Conservation (phyloP, 2,888 invertebrate species). For the Agriotes lineatus region DNA sequence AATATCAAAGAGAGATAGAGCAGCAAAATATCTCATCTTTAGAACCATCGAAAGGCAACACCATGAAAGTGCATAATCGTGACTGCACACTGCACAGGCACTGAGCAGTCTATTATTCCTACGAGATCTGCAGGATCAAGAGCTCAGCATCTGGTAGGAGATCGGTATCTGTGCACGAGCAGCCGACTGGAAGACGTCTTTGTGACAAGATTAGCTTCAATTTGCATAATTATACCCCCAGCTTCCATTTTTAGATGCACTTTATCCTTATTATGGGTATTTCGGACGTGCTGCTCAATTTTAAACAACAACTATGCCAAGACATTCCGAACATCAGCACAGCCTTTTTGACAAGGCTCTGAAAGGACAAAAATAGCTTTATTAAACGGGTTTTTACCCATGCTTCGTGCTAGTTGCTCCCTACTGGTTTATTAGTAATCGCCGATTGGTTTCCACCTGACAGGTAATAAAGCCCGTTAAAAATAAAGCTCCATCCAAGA, state of each 20-base stretch:
- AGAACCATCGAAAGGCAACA: too few species aligned
- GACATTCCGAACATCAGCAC: too few species aligned
- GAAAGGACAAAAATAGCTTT: neutral
- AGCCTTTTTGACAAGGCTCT: too few species aligned
- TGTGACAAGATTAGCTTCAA: slow-evolving; percentile 29
- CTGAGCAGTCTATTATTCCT: neutral
- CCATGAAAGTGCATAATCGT: too few species aligned
- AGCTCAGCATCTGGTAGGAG: slow-evolving; percentile 13
- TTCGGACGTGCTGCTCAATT: slow-evolving; percentile 2
- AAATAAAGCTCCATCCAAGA: neutral
- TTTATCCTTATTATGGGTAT: slow-evolving; percentile 17
- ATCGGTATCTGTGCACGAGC: slow-evolving; percentile 12
- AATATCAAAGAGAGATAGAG: too few species aligned
- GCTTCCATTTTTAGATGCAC: slow-evolving; percentile 27
- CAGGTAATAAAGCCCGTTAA: neutral
- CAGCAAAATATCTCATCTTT: too few species aligned
- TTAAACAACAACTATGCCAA: neutral
- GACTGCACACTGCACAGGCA: too few species aligned
- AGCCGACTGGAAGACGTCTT: slow-evolving; percentile 19
- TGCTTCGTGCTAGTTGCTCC: too few species aligned
- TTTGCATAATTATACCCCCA: slow-evolving; percentile 28
- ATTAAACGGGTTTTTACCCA: neutral
- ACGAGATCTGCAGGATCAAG: neutral
- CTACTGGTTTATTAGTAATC: neutral
- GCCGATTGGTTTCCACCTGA: neutral